A percentile compares a stretch with the other conserved stretches of the same genome.
phyloP scores from a whole-genome alignment of 37 sponge, comb jelly and placozoan species.

The Oopsacas minuta region DNA sequence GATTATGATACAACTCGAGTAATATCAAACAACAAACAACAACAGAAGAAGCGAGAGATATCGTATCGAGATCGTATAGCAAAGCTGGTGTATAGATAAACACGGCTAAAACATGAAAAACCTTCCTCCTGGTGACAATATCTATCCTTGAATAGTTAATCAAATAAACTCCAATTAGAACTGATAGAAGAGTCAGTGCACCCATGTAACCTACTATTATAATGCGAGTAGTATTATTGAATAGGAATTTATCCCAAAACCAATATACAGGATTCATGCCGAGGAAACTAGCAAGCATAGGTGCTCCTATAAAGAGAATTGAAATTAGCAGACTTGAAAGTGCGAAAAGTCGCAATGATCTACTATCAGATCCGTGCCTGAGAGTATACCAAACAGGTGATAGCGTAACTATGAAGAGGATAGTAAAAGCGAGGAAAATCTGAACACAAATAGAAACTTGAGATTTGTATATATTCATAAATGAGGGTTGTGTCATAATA shows the following conservation, averaged over 20 bases:
- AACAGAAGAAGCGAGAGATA: conserved; percentile 32
- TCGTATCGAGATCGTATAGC: conserved; percentile 28
- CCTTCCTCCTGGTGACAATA: conserved; percentile 32
- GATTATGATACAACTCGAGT: conserved; percentile 35
- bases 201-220: neutral
- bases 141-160: neutral
- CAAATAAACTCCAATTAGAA: neutral
- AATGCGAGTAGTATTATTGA: neutral
- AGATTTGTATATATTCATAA: neutral
- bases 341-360: neutral
- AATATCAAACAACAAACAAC: conserved; percentile 26
- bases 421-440: neutral
- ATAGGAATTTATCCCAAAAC: conserved; percentile 11
- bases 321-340: neutral
- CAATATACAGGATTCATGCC: neutral
- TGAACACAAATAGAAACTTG: neutral
- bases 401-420: neutral
- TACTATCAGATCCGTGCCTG: neutral
- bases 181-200: neutral
- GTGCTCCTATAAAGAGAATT: neutral
- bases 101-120: conserved; percentile 54
- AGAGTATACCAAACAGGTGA: conserved; percentile 1
- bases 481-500: neutral
- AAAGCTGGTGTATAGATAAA: conserved; percentile 48
- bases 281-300: neutral